Evolutionary conservation across 1,140 invertebrate species (phyloP).

Genomic region (Uloborus diversus): DNA sequence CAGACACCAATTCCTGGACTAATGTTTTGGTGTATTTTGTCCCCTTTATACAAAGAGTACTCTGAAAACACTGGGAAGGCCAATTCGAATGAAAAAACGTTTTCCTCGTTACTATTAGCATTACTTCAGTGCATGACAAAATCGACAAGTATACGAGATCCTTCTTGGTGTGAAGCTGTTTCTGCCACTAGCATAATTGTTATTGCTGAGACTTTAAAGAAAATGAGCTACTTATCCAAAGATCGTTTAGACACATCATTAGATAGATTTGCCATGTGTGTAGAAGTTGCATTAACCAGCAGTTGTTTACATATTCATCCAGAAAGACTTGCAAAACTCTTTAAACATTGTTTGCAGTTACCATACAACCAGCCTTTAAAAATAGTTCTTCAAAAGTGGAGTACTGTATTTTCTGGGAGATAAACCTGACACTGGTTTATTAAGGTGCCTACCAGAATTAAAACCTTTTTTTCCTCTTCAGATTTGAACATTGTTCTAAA

Average conservation of each 20-base stretch:
- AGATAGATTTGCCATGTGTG: constrained; percentile 51
- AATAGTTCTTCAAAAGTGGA: constrained; percentile 46
- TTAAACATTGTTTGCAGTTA: constrained; percentile 24
- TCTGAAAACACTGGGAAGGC: neutral
- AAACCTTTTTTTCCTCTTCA: too few species aligned
- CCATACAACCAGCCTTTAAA: constrained; percentile 40
- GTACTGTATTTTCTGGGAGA: neutral
- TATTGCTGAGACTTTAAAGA: constrained; percentile 46
- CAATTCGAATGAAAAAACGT: constrained; percentile 11
- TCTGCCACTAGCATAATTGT: constrained; percentile 28
- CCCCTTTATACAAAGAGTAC: constrained; percentile 34
- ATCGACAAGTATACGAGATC: neutral
- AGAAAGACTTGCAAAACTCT: constrained; percentile 33
- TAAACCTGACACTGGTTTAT: too few species aligned
- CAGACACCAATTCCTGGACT: constrained; percentile 44
- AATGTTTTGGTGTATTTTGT: constrained; percentile 51
- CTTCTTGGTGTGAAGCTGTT: constrained; percentile 23
- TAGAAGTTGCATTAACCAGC: constrained; percentile 34
- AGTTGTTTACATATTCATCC: constrained; percentile 27
- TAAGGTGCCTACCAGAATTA: too few species aligned
- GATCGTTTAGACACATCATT: constrained; percentile 33
- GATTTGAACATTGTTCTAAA: too few species aligned
- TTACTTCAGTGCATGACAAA: constrained; percentile 36
- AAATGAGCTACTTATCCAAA: constrained; percentile 23
- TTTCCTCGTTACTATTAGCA: constrained; percentile 31